A percentile compares a stretch with the other conserved stretches of the same genome.
These are phyloP conservation scores for Philantomba maxwellii DNA, from an alignment of 2,113 vertebrate species.

Conservation along the genomic window DNA sequence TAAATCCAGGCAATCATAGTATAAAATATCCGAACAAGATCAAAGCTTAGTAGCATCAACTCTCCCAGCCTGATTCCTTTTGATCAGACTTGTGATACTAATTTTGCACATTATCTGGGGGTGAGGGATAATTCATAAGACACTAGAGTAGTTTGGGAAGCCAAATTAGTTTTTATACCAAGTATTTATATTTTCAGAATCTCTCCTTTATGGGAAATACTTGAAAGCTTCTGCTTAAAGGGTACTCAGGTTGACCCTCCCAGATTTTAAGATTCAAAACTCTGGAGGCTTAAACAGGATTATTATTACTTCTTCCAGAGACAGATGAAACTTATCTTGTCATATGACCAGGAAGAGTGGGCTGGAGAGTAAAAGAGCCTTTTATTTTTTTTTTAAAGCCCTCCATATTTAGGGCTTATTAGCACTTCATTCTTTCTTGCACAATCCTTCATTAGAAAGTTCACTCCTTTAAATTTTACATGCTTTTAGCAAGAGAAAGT, in stretches of 20 bases:
- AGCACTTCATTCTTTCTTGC: background rate
- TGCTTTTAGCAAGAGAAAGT: background rate
- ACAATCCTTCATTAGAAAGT: background rate
- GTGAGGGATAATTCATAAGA: background rate
- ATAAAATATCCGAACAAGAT: background rate
- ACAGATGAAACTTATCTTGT: background rate
- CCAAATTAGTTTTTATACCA: background rate
- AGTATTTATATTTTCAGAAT: background rate
- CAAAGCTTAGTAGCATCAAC: background rate
- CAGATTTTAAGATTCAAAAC: background rate
- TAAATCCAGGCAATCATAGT: background rate
- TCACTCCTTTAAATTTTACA: background rate
- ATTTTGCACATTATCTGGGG: background rate
- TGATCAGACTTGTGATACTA: background rate
- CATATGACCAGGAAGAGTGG: background rate
- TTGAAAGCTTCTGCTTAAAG: background rate
- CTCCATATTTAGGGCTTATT: background rate
- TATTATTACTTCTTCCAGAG: background rate
- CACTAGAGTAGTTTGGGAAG: background rate
- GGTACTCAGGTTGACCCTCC: background rate
- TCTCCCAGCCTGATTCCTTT: background rate
- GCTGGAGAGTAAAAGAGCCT: background rate
- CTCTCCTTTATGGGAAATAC: slow-evolving; percentile 1
- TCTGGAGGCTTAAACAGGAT: background rate
- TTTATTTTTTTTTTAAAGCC: background rate